Percentiles rank a stretch among this genome's conserved stretches.
phyloP scores from a whole-genome alignment of 1,140 invertebrate genomes.

The Myzus persicae region DNA sequence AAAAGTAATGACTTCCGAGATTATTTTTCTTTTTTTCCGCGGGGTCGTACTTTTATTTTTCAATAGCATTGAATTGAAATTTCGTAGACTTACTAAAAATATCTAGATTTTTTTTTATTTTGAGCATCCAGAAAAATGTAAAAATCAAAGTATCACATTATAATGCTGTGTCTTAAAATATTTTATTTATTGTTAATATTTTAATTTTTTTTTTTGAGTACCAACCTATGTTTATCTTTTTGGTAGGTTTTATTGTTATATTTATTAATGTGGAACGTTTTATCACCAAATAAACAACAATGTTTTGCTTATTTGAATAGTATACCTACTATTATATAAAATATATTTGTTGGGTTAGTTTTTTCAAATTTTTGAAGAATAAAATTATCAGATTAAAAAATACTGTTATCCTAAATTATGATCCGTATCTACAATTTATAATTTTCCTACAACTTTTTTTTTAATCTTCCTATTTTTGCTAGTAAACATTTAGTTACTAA shows the following conservation, averaged over 20 bases:
- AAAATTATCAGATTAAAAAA: not conserved
- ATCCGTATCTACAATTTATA: not conserved
- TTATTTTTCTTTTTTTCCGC: not conserved
- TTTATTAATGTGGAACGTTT: not conserved
- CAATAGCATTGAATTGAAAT: not conserved
- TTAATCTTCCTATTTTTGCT: not conserved
- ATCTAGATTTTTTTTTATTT: not conserved
- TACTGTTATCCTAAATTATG: not conserved
- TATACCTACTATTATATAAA: not conserved
- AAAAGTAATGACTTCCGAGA: not conserved
- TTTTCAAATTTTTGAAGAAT: not conserved
- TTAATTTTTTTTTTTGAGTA: not conserved
- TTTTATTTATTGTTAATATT: constrained; percentile 5
- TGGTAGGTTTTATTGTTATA: not conserved
- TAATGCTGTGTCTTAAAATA: not conserved
- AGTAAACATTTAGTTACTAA: not conserved
- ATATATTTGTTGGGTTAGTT: not conserved
- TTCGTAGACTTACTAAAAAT: not conserved
- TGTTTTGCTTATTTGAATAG: not conserved
- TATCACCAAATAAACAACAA: not conserved
- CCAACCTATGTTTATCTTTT: not conserved
- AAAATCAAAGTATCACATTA: not conserved
- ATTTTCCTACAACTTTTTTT: no score
- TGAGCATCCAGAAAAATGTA: not conserved
- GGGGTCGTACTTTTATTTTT: not conserved